Percentiles rank a stretch among this genome's conserved stretches.
These are phyloP conservation scores for Seriola rivoliana DNA, from an alignment of 2,113 vertebrate genomes.

Conservation along the genomic window DNA sequence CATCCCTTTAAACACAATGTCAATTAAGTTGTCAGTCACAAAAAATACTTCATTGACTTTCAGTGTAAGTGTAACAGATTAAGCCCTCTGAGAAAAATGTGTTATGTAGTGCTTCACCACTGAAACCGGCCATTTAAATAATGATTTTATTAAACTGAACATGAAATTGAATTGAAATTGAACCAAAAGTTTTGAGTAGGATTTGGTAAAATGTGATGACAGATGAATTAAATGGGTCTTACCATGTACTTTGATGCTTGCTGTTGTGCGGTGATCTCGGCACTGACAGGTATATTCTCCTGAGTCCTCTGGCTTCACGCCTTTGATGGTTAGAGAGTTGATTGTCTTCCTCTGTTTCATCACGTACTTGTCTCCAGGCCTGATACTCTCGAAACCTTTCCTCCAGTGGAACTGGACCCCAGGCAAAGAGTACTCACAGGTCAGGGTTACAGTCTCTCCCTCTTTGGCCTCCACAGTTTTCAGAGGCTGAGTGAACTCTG, in stretches of 20 bases:
- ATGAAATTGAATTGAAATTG: background rate
- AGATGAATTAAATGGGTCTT: conserved; percentile 35
- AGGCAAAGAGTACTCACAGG: conserved; percentile 84
- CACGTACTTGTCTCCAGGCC: conserved; percentile 85
- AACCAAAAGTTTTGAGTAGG: background rate
- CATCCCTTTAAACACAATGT: too few species aligned
- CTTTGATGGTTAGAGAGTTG: conserved; percentile 86
- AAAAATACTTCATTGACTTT: background rate
- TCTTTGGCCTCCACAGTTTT: conserved; percentile 78
- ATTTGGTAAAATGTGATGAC: background rate
- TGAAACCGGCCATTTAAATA: background rate
- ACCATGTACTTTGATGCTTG: conserved; percentile 89
- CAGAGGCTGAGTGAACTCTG: conserved; percentile 82
- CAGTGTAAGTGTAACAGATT: too few species aligned
- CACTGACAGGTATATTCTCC: conserved; percentile 91
- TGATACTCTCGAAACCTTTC: conserved; percentile 82
- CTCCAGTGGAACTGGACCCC: conserved; percentile 82
- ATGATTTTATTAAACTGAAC: background rate
- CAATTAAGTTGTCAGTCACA: background rate
- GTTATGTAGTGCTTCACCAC: too few species aligned
- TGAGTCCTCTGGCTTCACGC: conserved; percentile 85
- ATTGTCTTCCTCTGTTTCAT: conserved; percentile 85
- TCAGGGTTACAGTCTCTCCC: conserved; percentile 78
- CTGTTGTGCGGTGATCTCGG: conserved; percentile 86
- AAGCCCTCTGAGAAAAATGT: background rate